Evolutionary conservation across 2,888 invertebrate genomes (phyloP).

Genomic region (Fabriciana adippe): DNA sequence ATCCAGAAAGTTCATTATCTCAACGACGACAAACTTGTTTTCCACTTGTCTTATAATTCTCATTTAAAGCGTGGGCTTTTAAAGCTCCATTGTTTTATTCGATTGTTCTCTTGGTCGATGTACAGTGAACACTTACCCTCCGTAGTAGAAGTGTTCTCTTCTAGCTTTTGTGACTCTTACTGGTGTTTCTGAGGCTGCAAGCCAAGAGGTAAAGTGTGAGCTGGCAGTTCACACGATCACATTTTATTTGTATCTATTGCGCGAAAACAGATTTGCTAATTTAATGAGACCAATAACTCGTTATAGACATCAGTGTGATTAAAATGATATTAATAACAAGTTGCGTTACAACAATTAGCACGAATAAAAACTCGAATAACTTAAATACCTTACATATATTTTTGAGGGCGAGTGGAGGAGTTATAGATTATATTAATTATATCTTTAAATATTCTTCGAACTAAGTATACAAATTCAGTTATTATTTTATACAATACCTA

Average conservation of each 20-base stretch:
- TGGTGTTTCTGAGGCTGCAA: no score
- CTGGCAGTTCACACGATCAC: no score
- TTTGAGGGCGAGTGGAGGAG: no score
- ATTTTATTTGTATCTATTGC: no score
- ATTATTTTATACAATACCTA: no score
- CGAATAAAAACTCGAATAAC: not conserved
- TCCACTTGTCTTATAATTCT: slow-evolving; percentile 11
- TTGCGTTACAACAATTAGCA: slow-evolving; percentile 6
- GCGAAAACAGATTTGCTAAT: no score
- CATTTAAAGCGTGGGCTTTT: slow-evolving; percentile 42
- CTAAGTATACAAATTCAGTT: no score
- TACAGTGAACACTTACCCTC: not conserved
- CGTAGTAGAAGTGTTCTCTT: not conserved
- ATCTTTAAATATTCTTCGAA: no score
- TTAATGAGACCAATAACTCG: no score
- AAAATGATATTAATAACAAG: slow-evolving; percentile 23
- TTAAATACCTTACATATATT: not conserved
- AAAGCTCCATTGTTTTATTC: slow-evolving; percentile 56
- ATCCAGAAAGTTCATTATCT: slow-evolving; percentile 12
- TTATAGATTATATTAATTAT: no score
- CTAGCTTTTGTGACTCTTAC: no score
- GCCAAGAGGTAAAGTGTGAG: no score
- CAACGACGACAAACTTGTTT: slow-evolving; percentile 10
- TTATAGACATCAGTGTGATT: slow-evolving; percentile 7
- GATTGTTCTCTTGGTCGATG: slow-evolving; percentile 28